Evolutionary conservation across 2,888 invertebrate species (phyloP).

Genomic region (Agrochola lychnidis): DNA sequence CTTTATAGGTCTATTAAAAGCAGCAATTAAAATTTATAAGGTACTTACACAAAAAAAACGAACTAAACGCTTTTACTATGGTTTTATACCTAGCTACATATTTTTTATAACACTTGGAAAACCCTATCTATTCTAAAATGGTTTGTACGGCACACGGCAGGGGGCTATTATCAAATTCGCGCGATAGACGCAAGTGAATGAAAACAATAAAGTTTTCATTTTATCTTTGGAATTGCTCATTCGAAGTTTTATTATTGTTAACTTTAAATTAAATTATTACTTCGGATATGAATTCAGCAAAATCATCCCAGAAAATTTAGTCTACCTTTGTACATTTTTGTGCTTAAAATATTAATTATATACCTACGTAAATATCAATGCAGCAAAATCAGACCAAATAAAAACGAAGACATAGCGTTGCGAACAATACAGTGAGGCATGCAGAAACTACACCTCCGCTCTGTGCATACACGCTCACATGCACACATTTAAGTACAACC

Average conservation of each 20-base stretch:
- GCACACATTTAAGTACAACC: too few relatives aligned
- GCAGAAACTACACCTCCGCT: too few relatives aligned
- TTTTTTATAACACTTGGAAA: conserved; percentile 64
- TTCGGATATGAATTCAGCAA: too few relatives aligned
- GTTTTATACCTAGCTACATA: conserved; percentile 63
- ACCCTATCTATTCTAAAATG: conserved; percentile 68
- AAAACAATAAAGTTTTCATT: conserved; percentile 3
- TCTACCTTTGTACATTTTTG: too few relatives aligned
- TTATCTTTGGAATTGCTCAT: conserved; percentile 1
- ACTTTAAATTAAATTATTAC: too few relatives aligned
- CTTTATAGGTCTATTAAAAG: neutral
- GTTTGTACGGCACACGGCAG: conserved; percentile 68
- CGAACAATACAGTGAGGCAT: too few relatives aligned
- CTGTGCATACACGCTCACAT: too few relatives aligned
- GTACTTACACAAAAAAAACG: neutral
- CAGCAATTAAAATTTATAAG: neutral
- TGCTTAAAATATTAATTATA: too few relatives aligned
- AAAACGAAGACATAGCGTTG: too few relatives aligned
- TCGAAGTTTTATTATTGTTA: neutral
- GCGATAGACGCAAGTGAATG: conserved; percentile 32
- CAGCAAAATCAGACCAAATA: too few relatives aligned
- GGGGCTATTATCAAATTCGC: conserved; percentile 63
- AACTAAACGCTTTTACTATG: neutral
- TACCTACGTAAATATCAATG: too few relatives aligned
- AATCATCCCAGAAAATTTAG: too few relatives aligned